phyloP scores from a whole-genome alignment of 2,113 vertebrate species.

The Passer domesticus region DNA sequence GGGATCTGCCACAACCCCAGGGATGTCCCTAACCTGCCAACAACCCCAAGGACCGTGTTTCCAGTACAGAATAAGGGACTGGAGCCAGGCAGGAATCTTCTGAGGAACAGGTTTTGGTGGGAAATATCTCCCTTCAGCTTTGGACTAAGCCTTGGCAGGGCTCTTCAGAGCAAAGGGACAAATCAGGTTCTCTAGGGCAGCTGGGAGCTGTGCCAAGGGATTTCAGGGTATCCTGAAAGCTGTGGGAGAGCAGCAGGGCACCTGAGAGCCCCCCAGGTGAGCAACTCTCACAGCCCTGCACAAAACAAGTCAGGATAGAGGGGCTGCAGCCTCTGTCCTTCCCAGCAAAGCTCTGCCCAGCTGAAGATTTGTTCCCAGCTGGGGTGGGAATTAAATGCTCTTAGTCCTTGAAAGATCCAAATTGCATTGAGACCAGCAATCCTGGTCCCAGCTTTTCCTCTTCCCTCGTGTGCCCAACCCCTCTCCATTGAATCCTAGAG shows the following conservation, averaged over 20 bases:
- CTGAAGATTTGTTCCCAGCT: too few relatives aligned
- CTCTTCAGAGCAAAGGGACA: not conserved
- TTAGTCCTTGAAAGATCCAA: not conserved
- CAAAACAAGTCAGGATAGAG: not conserved
- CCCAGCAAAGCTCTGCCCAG: not conserved
- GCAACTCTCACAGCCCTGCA: not conserved
- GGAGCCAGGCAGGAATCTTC: not conserved
- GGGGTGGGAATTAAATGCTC: not conserved
- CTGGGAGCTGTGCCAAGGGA: not conserved
- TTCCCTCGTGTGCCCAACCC: accelerated
- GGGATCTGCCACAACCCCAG: not conserved
- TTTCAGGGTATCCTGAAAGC: accelerated
- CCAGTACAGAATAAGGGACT: not conserved
- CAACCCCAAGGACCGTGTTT: not conserved
- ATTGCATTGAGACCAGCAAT: not conserved
- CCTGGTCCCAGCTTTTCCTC: not conserved
- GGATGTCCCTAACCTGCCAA: not conserved
- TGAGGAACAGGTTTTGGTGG: not conserved
- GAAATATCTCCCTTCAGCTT: not conserved
- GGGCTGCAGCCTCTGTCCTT: not conserved
- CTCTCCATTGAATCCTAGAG: accelerated
- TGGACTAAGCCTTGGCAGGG: not conserved
- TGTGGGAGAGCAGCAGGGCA: not conserved
- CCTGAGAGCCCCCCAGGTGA: accelerated
- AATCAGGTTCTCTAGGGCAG: not conserved